phyloP scores from a whole-genome alignment of 2,888 invertebrate species.

The Drosophila mercatorum region DNA sequence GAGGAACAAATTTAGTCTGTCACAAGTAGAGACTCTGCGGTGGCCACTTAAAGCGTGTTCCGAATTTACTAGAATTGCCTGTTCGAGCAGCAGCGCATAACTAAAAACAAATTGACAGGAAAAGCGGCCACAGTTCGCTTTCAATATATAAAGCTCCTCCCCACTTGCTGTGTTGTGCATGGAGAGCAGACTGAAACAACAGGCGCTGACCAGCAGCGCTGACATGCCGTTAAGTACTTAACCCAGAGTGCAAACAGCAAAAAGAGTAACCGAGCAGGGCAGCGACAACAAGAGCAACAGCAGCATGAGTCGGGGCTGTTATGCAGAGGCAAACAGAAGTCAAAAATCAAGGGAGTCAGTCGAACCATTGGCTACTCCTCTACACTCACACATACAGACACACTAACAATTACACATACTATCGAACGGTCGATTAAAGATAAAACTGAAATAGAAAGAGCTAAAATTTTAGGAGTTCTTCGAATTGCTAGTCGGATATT shows the following conservation, averaged over 20 bases:
- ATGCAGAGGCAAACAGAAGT: conserved; percentile 64
- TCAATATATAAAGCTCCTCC: conserved; percentile 54
- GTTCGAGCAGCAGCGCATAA: conserved; percentile 10
- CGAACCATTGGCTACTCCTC: conserved; percentile 11
- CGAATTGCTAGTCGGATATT: neutral
- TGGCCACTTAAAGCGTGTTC: conserved; percentile 28
- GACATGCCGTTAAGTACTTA: conserved; percentile 74
- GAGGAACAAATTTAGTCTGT: conserved; percentile 9
- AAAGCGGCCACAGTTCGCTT: conserved; percentile 56
- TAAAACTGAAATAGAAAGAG: conserved; percentile 20
- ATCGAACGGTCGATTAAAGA: conserved; percentile 11
- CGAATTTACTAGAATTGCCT: conserved; percentile 26
- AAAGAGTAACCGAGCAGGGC: conserved; percentile 21
- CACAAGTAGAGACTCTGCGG: conserved; percentile 7
- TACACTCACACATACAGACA: conserved; percentile 11
- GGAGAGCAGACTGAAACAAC: conserved; percentile 18
- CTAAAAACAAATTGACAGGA: conserved; percentile 69
- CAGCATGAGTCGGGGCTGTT: conserved; percentile 37
- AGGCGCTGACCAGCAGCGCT: conserved; percentile 60
- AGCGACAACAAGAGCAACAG: conserved; percentile 24
- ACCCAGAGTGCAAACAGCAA: conserved; percentile 70
- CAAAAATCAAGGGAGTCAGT: conserved; percentile 46
- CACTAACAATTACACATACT: conserved; percentile 13
- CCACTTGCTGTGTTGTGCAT: neutral
- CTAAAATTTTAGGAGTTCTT: neutral